These are phyloP conservation scores for Azemiops feae DNA, from an alignment of 2,113 vertebrate genomes.

Conservation along the genomic window DNA sequence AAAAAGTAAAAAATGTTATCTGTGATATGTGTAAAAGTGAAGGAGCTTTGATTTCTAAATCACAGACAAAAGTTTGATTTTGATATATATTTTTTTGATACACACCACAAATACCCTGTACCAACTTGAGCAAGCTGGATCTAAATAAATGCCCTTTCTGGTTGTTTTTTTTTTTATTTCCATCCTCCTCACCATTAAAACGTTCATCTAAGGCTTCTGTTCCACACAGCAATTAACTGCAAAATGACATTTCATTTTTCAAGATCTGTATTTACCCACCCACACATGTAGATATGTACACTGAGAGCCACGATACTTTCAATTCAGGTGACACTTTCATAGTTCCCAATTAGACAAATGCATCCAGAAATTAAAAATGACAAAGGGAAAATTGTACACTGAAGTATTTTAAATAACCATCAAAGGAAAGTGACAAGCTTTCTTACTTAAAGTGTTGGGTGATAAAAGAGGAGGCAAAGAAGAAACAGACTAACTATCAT, in stretches of 20 bases:
- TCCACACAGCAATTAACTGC: not conserved
- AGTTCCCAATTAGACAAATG: slow-evolving; percentile 21
- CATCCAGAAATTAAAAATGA: slow-evolving; percentile 21
- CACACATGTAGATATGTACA: not conserved
- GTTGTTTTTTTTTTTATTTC: not conserved
- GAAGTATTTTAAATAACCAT: slow-evolving; percentile 24
- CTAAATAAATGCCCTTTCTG: not conserved
- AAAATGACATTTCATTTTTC: slow-evolving; percentile 19
- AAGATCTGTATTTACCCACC: not conserved
- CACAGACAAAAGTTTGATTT: not conserved
- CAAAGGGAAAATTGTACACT: slow-evolving; percentile 13
- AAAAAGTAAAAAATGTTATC: not conserved
- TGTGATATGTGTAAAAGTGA: not conserved
- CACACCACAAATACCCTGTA: not conserved
- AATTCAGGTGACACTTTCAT: not conserved
- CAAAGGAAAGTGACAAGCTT: slow-evolving; percentile 18
- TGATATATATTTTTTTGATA: not conserved
- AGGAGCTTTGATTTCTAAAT: not conserved
- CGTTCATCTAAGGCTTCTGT: not conserved
- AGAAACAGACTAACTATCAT: slow-evolving; percentile 48
- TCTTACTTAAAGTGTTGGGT: slow-evolving; percentile 9
- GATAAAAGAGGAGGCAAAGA: slow-evolving; percentile 30
- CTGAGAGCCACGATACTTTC: slow-evolving; percentile 15
- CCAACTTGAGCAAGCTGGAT: not conserved
- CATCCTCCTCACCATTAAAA: not conserved